Evolutionary conservation across 2,888 invertebrate species (phyloP), one percentile per base, ranked within the genome.

Genomic region (Drosophila lacicola): DNA sequence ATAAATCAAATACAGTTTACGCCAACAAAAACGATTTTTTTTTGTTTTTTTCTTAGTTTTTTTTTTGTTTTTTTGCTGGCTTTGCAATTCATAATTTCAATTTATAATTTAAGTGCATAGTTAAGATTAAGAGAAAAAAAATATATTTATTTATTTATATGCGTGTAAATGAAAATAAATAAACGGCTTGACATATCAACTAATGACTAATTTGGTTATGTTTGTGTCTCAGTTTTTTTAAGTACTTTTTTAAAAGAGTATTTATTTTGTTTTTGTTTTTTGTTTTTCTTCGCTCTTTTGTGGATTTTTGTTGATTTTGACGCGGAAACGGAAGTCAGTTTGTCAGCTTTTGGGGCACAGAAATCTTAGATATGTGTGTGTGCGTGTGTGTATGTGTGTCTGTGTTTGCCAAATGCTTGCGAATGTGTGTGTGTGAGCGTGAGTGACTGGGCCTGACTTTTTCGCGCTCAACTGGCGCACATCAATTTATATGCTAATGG

Each of bases 161-260:
- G 42, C 47, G 47, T 36, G 36, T 57, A 49, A 56, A 54, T 56
- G 55, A 72, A 80, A 81, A 82, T 76, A 82, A 83, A 84, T 82
- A 82, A 79, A 74, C 71, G 69, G 71, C 62, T 70, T 55, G 61
- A 66, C 74, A 63, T 88, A 86, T 87, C 69, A 86, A 88, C 88
- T 84, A 84, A 84, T 84, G 88, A 85, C 84, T 85, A 86, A 86
- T 85, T 85, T 85, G 84, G 88, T 88, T 89, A 87, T 78, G 80
- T 81, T 79, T 68, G 64, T 88, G 68, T 74, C 69, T 73, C 61
- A 69, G 65, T 70, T 66, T 63, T 84, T 63, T 84, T 80, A 86
- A 85, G 83, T 80, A 82, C 80, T 68, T 76, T 64, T 60, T 46
- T 54, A 58, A 44, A 57, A 47, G 50, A 57, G 50, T 47, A 49